Conservation (phyloP, 2,797 vertebrate species). For the Sphaeramia orbicularis region DNA sequence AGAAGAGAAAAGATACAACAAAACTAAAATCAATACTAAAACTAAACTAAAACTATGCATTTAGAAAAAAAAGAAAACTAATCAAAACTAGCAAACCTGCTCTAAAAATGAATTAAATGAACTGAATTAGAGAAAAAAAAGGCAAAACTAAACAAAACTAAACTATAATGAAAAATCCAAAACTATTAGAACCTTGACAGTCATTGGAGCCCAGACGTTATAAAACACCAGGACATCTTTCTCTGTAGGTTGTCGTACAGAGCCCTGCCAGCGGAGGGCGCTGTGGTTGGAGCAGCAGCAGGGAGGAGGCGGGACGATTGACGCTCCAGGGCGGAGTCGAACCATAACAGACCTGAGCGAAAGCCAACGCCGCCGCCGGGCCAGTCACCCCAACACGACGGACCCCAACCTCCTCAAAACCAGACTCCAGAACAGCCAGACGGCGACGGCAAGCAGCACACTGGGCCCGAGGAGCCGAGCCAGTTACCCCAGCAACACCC, state of each 20-base stretch:
- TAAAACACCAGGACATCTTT: neutral
- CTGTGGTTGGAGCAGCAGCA: slow-evolving; percentile 76
- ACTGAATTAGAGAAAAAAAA: too few species aligned
- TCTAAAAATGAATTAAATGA: too few species aligned
- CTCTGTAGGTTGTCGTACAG: slow-evolving; percentile 74
- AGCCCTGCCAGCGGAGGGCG: slow-evolving; percentile 80
- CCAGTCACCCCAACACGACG: slow-evolving; percentile 76
- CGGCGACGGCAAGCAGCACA: neutral
- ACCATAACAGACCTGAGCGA: slow-evolving; percentile 76
- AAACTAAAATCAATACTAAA: too few species aligned
- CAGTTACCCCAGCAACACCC: slow-evolving; percentile 71
- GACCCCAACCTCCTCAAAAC: slow-evolving; percentile 35
- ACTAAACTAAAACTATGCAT: too few species aligned
- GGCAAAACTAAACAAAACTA: too few species aligned
- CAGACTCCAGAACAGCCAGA: slow-evolving; percentile 22
- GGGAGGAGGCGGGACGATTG: slow-evolving; percentile 36
- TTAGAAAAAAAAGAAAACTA: too few species aligned
- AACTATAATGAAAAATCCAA: too few species aligned
- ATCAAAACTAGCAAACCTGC: too few species aligned
- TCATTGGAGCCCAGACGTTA: too few species aligned
- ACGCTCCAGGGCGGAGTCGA: slow-evolving; percentile 69
- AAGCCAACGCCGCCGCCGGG: slow-evolving; percentile 61
- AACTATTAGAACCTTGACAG: too few species aligned
- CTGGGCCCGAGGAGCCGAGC: slow-evolving; percentile 67
- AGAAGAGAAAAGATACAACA: too few species aligned